Evolutionary conservation across 2,797 vertebrate genomes (phyloP).

Genomic region (Dermochelys coriacea): DNA sequence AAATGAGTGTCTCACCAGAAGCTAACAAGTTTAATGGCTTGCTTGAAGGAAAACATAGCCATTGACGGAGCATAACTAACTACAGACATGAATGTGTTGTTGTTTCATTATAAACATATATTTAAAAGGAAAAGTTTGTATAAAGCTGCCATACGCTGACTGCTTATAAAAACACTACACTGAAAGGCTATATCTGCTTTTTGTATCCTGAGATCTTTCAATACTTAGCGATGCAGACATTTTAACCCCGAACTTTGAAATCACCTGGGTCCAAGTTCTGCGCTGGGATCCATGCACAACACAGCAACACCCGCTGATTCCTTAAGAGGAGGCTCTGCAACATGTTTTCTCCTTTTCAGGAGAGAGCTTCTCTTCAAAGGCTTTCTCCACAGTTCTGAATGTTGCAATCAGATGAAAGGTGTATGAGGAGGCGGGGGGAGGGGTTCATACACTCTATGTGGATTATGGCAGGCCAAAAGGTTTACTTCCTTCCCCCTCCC

Average conservation of each 20-base stretch:
- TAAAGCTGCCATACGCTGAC: not conserved
- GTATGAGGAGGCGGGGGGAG: not conserved
- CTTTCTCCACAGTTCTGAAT: not conserved
- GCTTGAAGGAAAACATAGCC: constrained; percentile 69
- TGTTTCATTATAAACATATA: not conserved
- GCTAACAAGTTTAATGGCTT: constrained; percentile 76
- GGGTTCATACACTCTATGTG: not conserved
- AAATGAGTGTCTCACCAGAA: constrained; percentile 72
- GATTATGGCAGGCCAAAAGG: not conserved
- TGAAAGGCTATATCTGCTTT: accelerated
- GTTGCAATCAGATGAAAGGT: not conserved
- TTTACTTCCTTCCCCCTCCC: too few species aligned
- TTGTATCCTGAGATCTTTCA: accelerated
- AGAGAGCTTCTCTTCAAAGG: not conserved
- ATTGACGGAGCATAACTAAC: constrained; percentile 67
- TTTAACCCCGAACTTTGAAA: not conserved
- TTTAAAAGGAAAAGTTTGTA: not conserved
- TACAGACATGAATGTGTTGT: constrained; percentile 38
- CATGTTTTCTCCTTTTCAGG: not conserved
- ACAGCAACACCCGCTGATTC: not conserved
- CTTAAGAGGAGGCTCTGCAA: not conserved
- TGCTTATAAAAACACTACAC: not conserved
- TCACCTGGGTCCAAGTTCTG: not conserved
- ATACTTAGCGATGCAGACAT: accelerated
- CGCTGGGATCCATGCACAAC: not conserved